Evolutionary conservation across 2,113 vertebrate genomes (phyloP), one percentile per base, ranked within the genome.

Genomic region (Strix uralensis): DNA sequence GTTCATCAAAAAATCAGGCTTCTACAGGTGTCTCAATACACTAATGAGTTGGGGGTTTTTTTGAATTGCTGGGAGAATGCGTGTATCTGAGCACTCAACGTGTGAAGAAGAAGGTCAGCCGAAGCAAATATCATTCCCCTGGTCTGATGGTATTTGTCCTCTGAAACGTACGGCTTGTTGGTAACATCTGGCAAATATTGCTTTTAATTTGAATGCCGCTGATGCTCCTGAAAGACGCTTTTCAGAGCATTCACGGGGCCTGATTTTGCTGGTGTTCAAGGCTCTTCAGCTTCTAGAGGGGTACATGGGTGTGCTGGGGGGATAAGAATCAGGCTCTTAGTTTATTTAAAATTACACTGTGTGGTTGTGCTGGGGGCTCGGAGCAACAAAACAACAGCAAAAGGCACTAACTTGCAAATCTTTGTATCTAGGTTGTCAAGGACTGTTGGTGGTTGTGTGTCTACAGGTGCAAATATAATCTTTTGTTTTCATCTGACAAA

Each of bases 1-100:
- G 12, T 9, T 72, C 10, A 0, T 47, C 54, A 14, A 7, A 55
- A 59, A 40, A 42, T 9, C 32, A 15, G 34, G 12, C 34, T 47
- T 47, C 13, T 23, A 6, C 14, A 11, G 40, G 40, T 78, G 42
- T 22, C 66, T 15, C 11, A 15, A 6, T 11, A 2, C 9, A 5
- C 32, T 5, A 8, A 21, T 11, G n/a, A 38, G 19, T 6, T 40
- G 36, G 3, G 2, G 25, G 8, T 59, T 61, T 38, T 46, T n/a
- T 38, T 19, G 6, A n/a, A 10, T 61, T 19, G 9, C 36, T 18
- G 13, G 47, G 32, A 25, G 19, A 5, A 47, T 36, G 13, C 42
- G 5, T 4, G n/a, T 55, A 23, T 40, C 51, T 27, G 46, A 54
- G 62, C n/a, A 3, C 23, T 44, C 16, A 5, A 7, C 0, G 3